Evolutionary conservation across 23 tunicate genomes (phyloP).

Genomic region (Styela plicata): DNA sequence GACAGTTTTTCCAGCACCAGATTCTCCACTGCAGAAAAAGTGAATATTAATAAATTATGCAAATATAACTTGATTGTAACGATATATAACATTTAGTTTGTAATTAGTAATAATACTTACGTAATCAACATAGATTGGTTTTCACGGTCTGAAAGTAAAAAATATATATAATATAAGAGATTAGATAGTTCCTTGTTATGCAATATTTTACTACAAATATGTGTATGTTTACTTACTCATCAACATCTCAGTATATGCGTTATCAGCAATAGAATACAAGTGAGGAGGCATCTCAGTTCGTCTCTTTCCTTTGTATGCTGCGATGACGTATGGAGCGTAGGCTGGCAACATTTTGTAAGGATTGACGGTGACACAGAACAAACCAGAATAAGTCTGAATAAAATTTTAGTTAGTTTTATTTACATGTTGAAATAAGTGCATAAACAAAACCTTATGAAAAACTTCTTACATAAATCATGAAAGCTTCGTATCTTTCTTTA

Average conservation of each 20-base stretch:
- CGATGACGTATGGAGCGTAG: conserved; percentile 87
- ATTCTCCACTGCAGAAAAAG: conserved; percentile 82
- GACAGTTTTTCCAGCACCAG: conserved; percentile 99
- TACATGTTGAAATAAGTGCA: too few species aligned
- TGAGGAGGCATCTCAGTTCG: conserved; percentile 99
- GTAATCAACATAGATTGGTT: conserved; percentile 96
- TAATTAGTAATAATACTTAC: conserved; percentile 46
- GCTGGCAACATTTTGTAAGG: conserved; percentile 98
- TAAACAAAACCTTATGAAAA: too few species aligned
- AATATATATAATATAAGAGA: not conserved
- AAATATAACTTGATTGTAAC: too few species aligned
- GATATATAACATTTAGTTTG: too few species aligned
- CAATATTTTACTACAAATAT: not conserved
- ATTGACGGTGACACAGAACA: conserved; percentile 98
- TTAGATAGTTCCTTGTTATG: not conserved
- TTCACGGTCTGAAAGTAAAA: conserved; percentile 65
- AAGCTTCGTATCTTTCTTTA: conserved; percentile 60
- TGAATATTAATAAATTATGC: too few species aligned
- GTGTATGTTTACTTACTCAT: conserved; percentile 47
- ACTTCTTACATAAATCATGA: conserved; percentile 88
- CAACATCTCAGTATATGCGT: conserved; percentile 99
- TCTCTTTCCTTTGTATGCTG: conserved; percentile 84
- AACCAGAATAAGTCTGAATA: conserved; percentile 79
- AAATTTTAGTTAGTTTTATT: too few species aligned
- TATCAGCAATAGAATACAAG: conserved; percentile 92